Base-by-base conservation (phyloP, 2,888 invertebrate species). In the Carabus problematicus region DNA sequence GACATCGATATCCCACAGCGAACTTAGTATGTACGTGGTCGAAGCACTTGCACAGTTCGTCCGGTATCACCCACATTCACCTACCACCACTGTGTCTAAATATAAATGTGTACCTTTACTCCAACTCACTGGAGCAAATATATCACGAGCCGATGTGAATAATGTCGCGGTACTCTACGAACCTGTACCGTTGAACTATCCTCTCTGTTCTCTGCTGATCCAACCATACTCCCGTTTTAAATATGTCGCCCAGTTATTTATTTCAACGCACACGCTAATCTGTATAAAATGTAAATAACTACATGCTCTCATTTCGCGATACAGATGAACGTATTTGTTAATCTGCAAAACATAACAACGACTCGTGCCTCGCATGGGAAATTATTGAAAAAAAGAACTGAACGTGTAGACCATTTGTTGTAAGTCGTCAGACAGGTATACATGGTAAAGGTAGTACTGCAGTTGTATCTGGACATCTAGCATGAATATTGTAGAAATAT, bases 1-100 rank as follows among this genome's bases (percentile, higher is more conserved):
- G 52, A 67, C 67, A 67, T 67, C 60, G 67, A 67, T 67, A 67
- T 67, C 67, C 67, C 67, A 52, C 58, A 67, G 67, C 47, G 67
- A 52, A 19, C 52, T 52, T 19, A 52, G 18, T 52, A 52, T 52
- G 9, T 60, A 29, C 19, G 60, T 60, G 43, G 12, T 12, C 49
- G 49, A 62, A 49, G 62, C 49, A 62, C n/a, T 54, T 63, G 63
- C 63, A 54, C 29, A 63, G 41, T 41, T 42, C 29, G 55, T 29
- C 29, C 45, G 41, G n/a, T 45, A 42, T 54, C 41, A 63, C 62
- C 47, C 62, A 62, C 62, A n/a, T n/a, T n/a, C n/a, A n/a, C n/a
- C n/a, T n/a, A n/a, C n/a, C n/a, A n/a, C n/a, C n/a, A 62, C 62
- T 49, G 40, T 29, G 41, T 62, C 62, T 63, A 63, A 63, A 63